These are phyloP conservation scores for Metacarcinus magister DNA, from an alignment of 2,888 invertebrate genomes.

Conservation along the genomic window DNA sequence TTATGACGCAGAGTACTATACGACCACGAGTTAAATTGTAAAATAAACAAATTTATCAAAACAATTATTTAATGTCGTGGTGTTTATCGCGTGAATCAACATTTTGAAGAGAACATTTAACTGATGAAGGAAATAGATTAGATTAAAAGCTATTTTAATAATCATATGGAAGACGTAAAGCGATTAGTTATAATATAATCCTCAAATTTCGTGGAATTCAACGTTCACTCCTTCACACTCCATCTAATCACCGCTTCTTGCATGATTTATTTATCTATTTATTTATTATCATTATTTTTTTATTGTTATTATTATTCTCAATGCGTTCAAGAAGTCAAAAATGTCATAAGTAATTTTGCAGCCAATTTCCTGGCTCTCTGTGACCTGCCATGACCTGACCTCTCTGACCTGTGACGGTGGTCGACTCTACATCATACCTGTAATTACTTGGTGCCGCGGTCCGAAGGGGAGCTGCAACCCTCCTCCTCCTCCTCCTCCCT, in stretches of 20 bases:
- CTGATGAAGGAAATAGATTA: background rate
- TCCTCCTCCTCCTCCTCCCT: background rate
- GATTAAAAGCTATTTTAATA: background rate
- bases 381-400: background rate
- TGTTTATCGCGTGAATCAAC: background rate
- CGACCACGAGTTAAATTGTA: no score
- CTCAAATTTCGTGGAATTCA: no score
- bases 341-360: background rate
- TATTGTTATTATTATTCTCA: background rate
- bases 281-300: no score
- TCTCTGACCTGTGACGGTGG: background rate
- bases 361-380: background rate
- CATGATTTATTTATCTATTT: background rate
- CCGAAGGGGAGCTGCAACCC: background rate
- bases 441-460: background rate
- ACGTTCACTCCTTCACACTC: no score
- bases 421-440: conserved; percentile 1
- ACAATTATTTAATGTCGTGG: background rate
- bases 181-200: no score
- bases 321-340: background rate
- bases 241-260: no score
- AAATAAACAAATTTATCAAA: background rate
- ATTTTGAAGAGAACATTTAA: background rate
- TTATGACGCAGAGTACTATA: no score
- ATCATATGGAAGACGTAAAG: no score